These are phyloP conservation scores for Artibeus jamaicensis DNA, from an alignment of 2,797 vertebrate species.

Conservation along the genomic window DNA sequence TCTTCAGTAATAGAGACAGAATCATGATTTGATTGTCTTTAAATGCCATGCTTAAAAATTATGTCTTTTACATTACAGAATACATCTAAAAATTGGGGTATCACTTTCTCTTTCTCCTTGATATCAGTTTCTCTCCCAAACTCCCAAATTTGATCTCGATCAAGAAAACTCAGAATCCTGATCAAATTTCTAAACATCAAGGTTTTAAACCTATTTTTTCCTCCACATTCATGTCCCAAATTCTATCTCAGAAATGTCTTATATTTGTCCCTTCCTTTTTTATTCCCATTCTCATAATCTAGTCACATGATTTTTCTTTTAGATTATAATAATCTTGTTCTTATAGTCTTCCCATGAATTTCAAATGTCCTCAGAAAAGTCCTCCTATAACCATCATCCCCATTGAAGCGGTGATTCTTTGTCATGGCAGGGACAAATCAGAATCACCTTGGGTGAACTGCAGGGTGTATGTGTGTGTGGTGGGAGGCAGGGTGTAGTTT, in stretches of 20 bases:
- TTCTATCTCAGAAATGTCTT: background rate
- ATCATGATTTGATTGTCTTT: background rate
- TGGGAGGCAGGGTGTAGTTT: no score
- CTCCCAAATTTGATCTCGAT: background rate
- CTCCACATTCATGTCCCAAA: background rate
- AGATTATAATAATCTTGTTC: background rate
- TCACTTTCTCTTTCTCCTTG: background rate
- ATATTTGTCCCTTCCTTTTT: background rate
- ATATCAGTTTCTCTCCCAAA: background rate
- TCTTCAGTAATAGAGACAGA: background rate
- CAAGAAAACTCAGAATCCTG: background rate
- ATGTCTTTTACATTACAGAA: background rate
- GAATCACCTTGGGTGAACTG: background rate
- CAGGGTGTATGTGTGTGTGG: background rate
- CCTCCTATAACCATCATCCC: background rate
- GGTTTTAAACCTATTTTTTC: background rate
- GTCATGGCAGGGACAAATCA: background rate
- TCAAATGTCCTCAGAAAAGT: background rate
- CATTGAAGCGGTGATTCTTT: background rate
- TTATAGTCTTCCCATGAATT: background rate
- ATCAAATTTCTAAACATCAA: background rate
- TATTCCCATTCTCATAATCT: background rate
- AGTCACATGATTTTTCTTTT: background rate
- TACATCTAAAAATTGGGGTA: background rate
- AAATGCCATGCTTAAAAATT: background rate